A percentile compares a stretch with the other conserved stretches of the same genome.
Evolutionary conservation across 2,888 invertebrate species (phyloP).

Genomic region (Zaprionus obscuricornis): DNA sequence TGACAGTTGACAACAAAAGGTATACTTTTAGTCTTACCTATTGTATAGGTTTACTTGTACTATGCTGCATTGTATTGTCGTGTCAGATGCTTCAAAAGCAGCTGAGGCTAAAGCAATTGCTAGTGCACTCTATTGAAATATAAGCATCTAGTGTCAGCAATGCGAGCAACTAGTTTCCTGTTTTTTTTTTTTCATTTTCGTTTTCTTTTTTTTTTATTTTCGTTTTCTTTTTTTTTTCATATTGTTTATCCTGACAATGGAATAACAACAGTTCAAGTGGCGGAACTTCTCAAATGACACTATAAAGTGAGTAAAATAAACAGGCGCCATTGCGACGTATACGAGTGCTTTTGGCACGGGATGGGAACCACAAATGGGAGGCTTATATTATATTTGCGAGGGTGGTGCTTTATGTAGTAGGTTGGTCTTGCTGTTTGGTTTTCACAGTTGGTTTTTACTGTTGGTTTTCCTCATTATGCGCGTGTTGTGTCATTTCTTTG

Average conservation of each 20-base stretch:
- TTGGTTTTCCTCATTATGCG: conserved; percentile 63
- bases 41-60: neutral
- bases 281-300: conserved; percentile 59
- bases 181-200: conserved; percentile 6
- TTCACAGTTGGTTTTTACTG: conserved; percentile 10
- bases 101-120: neutral
- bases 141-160: conserved; percentile 16
- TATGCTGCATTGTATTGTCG: neutral
- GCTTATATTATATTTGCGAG: neutral
- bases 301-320: conserved; percentile 46
- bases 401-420: conserved; percentile 2
- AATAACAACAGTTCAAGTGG: conserved; percentile 33
- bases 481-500: conserved; percentile 33
- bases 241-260: conserved; percentile 20
- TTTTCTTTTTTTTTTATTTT: conserved; percentile 6
- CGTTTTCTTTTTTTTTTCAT: conserved; percentile 9
- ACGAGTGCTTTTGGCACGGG: neutral
- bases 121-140: conserved; percentile 19
- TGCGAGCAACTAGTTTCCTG: conserved; percentile 28
- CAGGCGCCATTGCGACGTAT: conserved; percentile 7
- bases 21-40: no score
- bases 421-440: neutral
- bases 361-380: conserved; percentile 8
- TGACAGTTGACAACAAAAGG: no score
- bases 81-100: neutral